Conservation (phyloP, 2,888 invertebrate genomes). For the Troilus luridus region DNA sequence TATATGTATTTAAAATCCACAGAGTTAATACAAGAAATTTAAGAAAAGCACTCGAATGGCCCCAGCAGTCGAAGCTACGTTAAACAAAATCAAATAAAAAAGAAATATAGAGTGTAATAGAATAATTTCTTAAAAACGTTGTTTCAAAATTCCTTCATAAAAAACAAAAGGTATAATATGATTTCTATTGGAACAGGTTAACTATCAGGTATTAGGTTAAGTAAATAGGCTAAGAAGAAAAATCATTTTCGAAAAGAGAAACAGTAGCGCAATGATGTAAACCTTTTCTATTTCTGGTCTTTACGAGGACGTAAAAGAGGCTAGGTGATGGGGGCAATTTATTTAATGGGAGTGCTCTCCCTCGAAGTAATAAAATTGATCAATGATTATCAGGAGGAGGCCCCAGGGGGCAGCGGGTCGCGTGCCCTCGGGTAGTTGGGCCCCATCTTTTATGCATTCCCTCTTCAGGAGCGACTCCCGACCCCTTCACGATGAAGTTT, state of each 20-base stretch:
- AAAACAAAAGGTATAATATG: too few relatives aligned
- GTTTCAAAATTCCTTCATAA: too few relatives aligned
- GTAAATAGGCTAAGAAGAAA: not conserved
- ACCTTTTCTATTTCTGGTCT: not conserved
- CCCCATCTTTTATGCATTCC: conserved; percentile 47
- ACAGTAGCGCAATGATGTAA: not conserved
- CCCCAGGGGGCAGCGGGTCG: conserved; percentile 19
- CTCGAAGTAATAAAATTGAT: conserved; percentile 36
- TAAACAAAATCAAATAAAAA: too few relatives aligned
- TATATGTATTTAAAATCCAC: too few relatives aligned
- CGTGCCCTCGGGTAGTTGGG: conserved; percentile 19
- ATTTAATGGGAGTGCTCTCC: not conserved
- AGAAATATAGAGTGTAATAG: too few relatives aligned
- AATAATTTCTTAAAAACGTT: too few relatives aligned
- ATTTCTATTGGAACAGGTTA: too few relatives aligned
- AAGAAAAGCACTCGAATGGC: too few relatives aligned
- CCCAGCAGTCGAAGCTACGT: too few relatives aligned
- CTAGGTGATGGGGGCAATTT: not conserved
- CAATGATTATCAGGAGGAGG: not conserved
- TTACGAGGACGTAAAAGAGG: conserved; percentile 13
- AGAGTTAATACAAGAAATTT: too few relatives aligned
- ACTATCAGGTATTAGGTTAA: too few relatives aligned
- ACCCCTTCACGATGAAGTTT: not conserved
- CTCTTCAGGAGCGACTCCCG: not conserved
- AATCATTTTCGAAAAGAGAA: not conserved